These are phyloP conservation scores for Stichopus chloronotus DNA, from an alignment of 35 echinoderm and acorn worm species.

Conservation along the genomic window DNA sequence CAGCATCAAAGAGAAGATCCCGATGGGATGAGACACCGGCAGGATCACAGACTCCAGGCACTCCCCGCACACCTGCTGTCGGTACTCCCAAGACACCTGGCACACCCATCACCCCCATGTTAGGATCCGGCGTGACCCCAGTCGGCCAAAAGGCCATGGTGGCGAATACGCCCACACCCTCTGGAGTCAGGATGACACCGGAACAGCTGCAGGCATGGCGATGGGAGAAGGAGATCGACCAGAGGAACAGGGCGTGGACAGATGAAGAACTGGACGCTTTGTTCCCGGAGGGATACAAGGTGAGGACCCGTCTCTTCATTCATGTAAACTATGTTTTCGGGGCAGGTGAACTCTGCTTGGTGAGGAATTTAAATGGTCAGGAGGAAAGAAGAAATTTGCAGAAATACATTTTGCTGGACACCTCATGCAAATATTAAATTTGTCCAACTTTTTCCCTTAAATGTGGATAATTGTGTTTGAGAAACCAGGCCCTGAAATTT, in stretches of 20 bases:
- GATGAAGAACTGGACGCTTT: conserved; percentile 95
- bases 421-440: no score
- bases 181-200: conserved; percentile 85
- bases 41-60: conserved; percentile 78
- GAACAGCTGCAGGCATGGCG: conserved; percentile 97
- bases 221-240: conserved; percentile 99
- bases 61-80: conserved; percentile 69
- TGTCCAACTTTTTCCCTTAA: no score
- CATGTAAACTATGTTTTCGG: background rate
- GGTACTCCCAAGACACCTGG: conserved; percentile 71
- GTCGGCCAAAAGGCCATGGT: conserved; percentile 89
- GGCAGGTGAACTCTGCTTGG: no score
- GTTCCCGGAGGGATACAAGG: conserved; percentile 99
- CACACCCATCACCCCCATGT: conserved; percentile 64
- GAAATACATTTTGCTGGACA: no score
- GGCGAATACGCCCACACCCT: conserved; percentile 85
- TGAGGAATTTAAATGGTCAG: background rate
- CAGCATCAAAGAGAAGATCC: conserved; percentile 85
- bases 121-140: conserved; percentile 82
- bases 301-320: conserved; percentile 28
- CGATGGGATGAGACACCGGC: conserved; percentile 99
- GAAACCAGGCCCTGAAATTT: no score
- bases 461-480: no score
- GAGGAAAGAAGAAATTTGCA: no score
- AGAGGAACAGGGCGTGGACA: conserved; percentile 85